Base-by-base conservation (phyloP, 1,140 invertebrate species). In the Lasaia peninsularis region DNA sequence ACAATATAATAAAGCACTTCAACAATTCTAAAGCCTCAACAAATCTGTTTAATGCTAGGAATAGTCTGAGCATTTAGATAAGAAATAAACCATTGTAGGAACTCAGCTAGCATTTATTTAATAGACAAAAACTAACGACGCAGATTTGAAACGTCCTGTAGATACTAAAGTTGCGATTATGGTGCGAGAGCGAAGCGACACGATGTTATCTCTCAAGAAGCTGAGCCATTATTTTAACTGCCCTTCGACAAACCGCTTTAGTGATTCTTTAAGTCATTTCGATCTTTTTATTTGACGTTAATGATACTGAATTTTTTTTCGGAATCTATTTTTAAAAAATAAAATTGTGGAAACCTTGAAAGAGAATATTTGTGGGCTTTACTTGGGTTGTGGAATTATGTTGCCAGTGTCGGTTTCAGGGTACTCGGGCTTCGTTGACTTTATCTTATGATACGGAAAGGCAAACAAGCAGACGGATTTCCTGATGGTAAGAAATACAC, bases 161-260 rank as follows among this genome's bases (percentile, higher is more conserved):
- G 35, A 44, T 40, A 55, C 52, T 55, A 55, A 55, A 55, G 35
- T 37, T 37, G 34, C 55, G 58, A 61, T 52, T 63, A 60, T 57
- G 54, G 48, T 58, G 55, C 58, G 60, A 54, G 53, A 48, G 59
- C 60, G 58, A 66, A 61, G 65, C 58, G 64, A 71, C 66, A 69
- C 49, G 71, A 78, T 80, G 68, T 75, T 80, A 78, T 78, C 73
- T 70, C 34, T 28, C 51, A 71, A 70, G 63, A 67, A 73, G 73
- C 69, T 65, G 52, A 69, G 55, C 67, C 71, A 80, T 78, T 80
- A 80, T 75, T 76, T 63, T 67, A 59, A 66, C 50, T 69, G 66
- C 58, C 68, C 58, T 68, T 73, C 58, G 63, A 65, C 62, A 69
- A 68, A 67, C 58, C 58, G 28, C 57, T 51, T 66, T 56, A 28